Conservation (phyloP, 2,797 vertebrate genomes). For the Melanotaenia maccullochi region DNA sequence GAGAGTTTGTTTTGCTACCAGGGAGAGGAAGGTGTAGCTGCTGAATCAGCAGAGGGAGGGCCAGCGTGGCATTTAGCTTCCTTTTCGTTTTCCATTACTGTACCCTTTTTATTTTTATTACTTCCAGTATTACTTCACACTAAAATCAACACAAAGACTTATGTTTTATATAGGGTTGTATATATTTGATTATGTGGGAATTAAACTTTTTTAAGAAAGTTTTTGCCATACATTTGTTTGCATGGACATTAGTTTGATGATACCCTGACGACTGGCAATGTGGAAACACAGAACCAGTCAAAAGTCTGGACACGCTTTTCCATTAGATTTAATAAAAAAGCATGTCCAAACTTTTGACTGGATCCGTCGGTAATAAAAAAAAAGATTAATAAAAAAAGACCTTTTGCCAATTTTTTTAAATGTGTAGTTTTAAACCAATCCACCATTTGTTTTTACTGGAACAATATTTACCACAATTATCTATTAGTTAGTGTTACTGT, state of each 20-base stretch:
- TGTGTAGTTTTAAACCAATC: too few species aligned
- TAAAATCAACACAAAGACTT: background rate
- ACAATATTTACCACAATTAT: background rate
- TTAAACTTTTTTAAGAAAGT: too few species aligned
- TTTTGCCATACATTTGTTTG: background rate
- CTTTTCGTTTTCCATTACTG: constrained; percentile 14
- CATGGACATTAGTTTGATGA: background rate
- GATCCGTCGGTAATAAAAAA: too few species aligned
- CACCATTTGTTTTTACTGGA: background rate
- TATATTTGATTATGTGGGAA: background rate
- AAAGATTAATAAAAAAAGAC: too few species aligned
- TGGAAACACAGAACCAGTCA: too few species aligned
- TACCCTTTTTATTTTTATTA: background rate
- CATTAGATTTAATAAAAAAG: too few species aligned
- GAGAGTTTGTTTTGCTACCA: constrained; percentile 43
- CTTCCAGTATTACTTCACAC: background rate
- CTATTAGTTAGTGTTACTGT: too few species aligned
- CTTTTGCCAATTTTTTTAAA: too few species aligned
- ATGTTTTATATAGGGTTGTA: too few species aligned
- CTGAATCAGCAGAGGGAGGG: constrained; percentile 49
- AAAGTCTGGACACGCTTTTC: too few species aligned
- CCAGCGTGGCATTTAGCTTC: background rate
- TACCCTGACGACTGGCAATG: background rate
- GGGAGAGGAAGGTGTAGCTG: constrained; percentile 26
- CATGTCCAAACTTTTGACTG: too few species aligned